Evolutionary conservation across 2,797 vertebrate genomes (phyloP).

Genomic region (Manis pentadactyla): DNA sequence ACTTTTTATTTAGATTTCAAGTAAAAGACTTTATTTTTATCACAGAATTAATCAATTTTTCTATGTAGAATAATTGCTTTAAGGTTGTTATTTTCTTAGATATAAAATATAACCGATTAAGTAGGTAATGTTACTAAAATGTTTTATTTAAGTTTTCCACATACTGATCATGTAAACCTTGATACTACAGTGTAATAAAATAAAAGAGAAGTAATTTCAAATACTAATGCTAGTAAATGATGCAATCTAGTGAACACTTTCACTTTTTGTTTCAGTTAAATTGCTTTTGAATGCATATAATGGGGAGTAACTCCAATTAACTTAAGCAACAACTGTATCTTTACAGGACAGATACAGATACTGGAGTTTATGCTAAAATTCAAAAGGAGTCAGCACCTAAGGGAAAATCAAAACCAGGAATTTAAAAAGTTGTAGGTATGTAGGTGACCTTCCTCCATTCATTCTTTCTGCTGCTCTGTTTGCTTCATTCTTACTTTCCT

Average conservation of each 20-base stretch:
- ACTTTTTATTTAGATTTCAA: slow-evolving; percentile 26
- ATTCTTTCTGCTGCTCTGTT: slow-evolving; percentile 9
- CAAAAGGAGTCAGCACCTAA: not conserved
- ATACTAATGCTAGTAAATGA: slow-evolving; percentile 24
- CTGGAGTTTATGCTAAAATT: slow-evolving; percentile 50
- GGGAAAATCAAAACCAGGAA: not conserved
- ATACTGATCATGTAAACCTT: not conserved
- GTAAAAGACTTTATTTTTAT: not conserved
- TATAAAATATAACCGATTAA: slow-evolving; percentile 33
- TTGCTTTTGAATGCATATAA: slow-evolving; percentile 6
- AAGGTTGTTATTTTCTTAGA: slow-evolving; percentile 32
- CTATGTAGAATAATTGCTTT: not conserved
- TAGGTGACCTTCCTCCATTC: not conserved
- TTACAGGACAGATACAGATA: not conserved
- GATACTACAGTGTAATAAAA: not conserved
- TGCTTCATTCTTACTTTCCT: slow-evolving; percentile 49
- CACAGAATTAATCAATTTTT: slow-evolving; percentile 6
- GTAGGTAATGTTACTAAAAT: not conserved
- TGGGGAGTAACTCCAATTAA: not conserved
- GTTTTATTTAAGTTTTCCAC: not conserved
- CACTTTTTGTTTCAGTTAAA: slow-evolving; percentile 30
- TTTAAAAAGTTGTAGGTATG: not conserved
- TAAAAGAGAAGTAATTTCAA: slow-evolving; percentile 23
- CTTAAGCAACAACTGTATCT: not conserved
- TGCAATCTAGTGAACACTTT: not conserved